A percentile compares a stretch with the other conserved stretches of the same genome.
These are phyloP conservation scores for Erpobdella octoculata DNA, from an alignment of 2,888 invertebrate species.

Conservation along the genomic window DNA sequence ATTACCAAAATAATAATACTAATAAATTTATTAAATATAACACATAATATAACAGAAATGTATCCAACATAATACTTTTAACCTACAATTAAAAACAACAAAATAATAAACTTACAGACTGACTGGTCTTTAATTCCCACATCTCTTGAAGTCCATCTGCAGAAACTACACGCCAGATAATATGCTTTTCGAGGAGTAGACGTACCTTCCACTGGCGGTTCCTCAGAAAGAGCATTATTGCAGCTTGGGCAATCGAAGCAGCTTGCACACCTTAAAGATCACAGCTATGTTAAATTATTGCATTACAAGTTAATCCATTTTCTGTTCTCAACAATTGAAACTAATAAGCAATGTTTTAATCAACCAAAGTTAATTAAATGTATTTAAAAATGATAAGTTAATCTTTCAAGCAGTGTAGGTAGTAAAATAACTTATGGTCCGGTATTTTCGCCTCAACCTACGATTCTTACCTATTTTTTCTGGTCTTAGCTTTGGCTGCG, in stretches of 20 bases:
- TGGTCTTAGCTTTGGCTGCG: constrained; percentile 81
- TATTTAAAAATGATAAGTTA: background rate
- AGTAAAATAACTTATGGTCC: background rate
- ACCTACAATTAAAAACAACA: no score
- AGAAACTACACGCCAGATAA: constrained; percentile 74
- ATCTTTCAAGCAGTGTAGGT: background rate
- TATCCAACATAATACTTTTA: no score
- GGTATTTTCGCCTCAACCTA: no score
- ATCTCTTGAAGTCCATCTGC: constrained; percentile 88
- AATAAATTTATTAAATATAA: no score
- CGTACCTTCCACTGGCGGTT: constrained; percentile 43
- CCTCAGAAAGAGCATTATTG: constrained; percentile 71
- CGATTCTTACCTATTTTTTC: constrained; percentile 69
- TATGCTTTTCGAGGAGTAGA: constrained; percentile 71
- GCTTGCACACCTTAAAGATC: constrained; percentile 79
- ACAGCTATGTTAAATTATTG: no score
- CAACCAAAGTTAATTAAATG: no score
- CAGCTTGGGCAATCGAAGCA: constrained; percentile 95
- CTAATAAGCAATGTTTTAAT: no score
- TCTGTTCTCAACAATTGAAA: no score
- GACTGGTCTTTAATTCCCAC: constrained; percentile 85
- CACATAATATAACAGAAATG: no score
- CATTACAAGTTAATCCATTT: no score
- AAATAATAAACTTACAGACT: constrained; percentile 65
- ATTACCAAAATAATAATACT: background rate